Base-by-base conservation (phyloP, 2,797 vertebrate genomes). In the Naso thynnoides region DNA sequence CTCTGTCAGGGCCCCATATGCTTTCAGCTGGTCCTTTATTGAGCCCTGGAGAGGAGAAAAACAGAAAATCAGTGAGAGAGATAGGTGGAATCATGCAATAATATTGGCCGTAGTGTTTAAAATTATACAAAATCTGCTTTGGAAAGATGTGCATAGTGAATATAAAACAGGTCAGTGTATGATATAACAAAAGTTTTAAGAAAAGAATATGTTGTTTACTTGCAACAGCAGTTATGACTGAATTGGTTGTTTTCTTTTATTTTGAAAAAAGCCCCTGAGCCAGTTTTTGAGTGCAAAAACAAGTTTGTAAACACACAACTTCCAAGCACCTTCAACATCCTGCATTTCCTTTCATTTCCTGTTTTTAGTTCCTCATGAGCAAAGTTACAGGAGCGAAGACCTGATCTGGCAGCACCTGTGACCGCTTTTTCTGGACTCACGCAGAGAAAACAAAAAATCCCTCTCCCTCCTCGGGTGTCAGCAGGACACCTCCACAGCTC, bases 1-100 rank as follows among this genome's bases (percentile, higher is more conserved):
- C 91, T 98, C 96, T 0, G 97, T 98, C 82, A 98, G 93, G 18
- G 97, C 96, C 16, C 97, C 97, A 0, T 98, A 98, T 19, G 97
- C 94, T 87, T 97, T 97, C 0, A 98, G 89, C 87, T 98, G 97
- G 92, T 95, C 94, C 79, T 95, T 95, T 87, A 95, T 94, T 6
- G 94, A 95, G 56, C 94, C 95, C 95, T 95, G 85, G 10, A 66
- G 69, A 56, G 14, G 49, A 5, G 6, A 29, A 38, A 57, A 69
- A 54, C 21, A 65, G 6, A 57, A 6, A 49, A 67, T 3, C 26
- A 27, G 21, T 10, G 36, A 69, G 64, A 29, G 50, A 38, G 31
- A 44, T 23, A 70, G 38, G 39, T 49, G 47, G 36, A 1, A 26
- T 21, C 26, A 8, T 61, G 27, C 13, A 36, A 6, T 29, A 19